Base-by-base conservation (phyloP, 2,888 invertebrate genomes). In the Lycocerus yunnanus region DNA sequence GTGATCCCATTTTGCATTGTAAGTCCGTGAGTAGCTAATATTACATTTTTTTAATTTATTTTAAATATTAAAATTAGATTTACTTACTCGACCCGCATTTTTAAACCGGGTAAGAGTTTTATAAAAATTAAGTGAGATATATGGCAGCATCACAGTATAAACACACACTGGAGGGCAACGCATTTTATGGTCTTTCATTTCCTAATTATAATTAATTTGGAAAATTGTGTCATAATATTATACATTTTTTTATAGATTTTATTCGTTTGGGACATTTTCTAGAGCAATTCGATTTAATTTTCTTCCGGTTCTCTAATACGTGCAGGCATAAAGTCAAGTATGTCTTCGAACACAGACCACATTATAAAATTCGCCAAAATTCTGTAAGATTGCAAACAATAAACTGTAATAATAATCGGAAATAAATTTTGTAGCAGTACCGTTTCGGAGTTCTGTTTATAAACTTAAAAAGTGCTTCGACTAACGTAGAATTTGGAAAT, bases 351-450 rank as follows among this genome's bases (percentile, higher is more conserved):
- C 5, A 70, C 69, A 20, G 61, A 68, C 75, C 77, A 75, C 1
- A 75, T 58, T 20, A 77, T 73, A 59, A 75, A 77, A 71, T 77
- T 75, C 14, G 73, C 77, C 43, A 73, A 71, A 18, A 75, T 71
- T 68, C 77, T 74, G 61, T 5, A 43, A 43, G 6, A 43, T 43
- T 43, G 11, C 24, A 2, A 63, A n/a, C n/a, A 63, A 63, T 14
- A 63, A 13, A 63, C n/a, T 18, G 13, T 8, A 61, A n/a, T 1
- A n/a, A 43, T 2, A n/a, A n/a, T n/a, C n/a, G 1, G 6, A 43
- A n/a, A 43, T 43, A 43, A 43, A 6, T 43, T 27, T 43, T 43
- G 2, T 43, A 13, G n/a, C 43, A 1, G n/a, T 43, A 76, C 76
- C 73, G 74, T 71, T 69, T 67, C 16, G 74, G 58, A n/a, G 74